phyloP scores from a whole-genome alignment of 2,797 vertebrate species.

The Champsocephalus gunnari region DNA sequence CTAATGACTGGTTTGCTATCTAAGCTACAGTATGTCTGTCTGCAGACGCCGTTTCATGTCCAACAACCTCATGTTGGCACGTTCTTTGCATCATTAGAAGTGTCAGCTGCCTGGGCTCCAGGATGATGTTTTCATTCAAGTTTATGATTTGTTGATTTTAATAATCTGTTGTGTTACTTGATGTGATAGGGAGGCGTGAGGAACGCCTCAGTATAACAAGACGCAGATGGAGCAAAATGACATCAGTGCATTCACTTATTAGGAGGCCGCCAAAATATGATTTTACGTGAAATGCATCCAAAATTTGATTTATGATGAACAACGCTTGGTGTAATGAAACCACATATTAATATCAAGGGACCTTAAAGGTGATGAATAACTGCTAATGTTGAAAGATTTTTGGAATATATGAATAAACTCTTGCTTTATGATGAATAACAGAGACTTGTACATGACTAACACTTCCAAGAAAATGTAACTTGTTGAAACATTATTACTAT shows the following conservation, averaged over 20 bases:
- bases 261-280: constrained; percentile 50
- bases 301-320: constrained; percentile 41
- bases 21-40: constrained; percentile 39
- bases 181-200: constrained; percentile 42
- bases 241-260: constrained; percentile 55
- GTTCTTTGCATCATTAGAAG: constrained; percentile 63
- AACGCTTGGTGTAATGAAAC: constrained; percentile 25
- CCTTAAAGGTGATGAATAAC: constrained; percentile 32
- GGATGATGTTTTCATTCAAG: constrained; percentile 60
- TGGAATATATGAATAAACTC: constrained; percentile 7
- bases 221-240: constrained; percentile 70
- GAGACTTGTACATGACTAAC: constrained; percentile 22
- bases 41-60: constrained; percentile 57
- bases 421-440: constrained; percentile 32
- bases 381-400: constrained; percentile 27
- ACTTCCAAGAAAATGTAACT: constrained; percentile 12
- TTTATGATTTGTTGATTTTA: constrained; percentile 78
- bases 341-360: constrained; percentile 32
- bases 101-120: constrained; percentile 56
- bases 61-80: constrained; percentile 46
- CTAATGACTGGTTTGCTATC: constrained; percentile 72
- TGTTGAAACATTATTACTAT: neutral
- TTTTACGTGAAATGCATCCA: constrained; percentile 18
- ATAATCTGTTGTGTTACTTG: constrained; percentile 67
- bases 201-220: constrained; percentile 53